phyloP scores from a whole-genome alignment of 2,888 invertebrate species.

The Melangyna quadrimaculata region DNA sequence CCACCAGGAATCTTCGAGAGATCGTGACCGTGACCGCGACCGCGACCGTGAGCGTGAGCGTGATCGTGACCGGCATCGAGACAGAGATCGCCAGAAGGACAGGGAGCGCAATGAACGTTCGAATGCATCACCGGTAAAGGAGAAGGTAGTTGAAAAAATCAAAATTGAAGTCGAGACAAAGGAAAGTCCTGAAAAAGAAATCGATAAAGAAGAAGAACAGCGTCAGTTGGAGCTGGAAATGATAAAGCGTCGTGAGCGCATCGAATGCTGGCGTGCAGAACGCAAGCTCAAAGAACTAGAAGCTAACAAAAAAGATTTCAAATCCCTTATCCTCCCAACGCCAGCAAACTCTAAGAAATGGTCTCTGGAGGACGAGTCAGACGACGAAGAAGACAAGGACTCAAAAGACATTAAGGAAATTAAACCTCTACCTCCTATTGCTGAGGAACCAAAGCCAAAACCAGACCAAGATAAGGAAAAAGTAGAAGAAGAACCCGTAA shows the following conservation, averaged over 20 bases:
- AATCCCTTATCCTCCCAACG: constrained; percentile 83
- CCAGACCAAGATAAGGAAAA: constrained; percentile 55
- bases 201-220: constrained; percentile 92
- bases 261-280: constrained; percentile 97
- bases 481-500: constrained; percentile 79
- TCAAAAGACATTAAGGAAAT: constrained; percentile 77
- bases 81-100: constrained; percentile 77
- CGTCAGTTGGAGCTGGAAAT: constrained; percentile 95
- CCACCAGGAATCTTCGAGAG: constrained; percentile 73
- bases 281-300: constrained; percentile 93
- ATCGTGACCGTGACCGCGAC: constrained; percentile 75
- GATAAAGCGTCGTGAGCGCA: constrained; percentile 96
- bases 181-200: constrained; percentile 81
- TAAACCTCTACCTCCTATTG: neutral
- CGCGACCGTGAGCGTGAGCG: constrained; percentile 84
- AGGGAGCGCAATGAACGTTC: constrained; percentile 66
- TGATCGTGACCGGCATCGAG: constrained; percentile 82
- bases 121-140: constrained; percentile 72
- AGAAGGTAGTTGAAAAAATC: constrained; percentile 75
- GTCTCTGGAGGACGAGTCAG: constrained; percentile 98
- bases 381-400: constrained; percentile 88
- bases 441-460: constrained; percentile 35
- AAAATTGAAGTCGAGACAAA: constrained; percentile 73
- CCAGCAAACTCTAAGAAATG: constrained; percentile 88
- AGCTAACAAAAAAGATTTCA: constrained; percentile 89